Evolutionary conservation across 37 sponge, comb jelly and placozoan genomes (phyloP).

Genomic region (Aplysina aerophoba): DNA sequence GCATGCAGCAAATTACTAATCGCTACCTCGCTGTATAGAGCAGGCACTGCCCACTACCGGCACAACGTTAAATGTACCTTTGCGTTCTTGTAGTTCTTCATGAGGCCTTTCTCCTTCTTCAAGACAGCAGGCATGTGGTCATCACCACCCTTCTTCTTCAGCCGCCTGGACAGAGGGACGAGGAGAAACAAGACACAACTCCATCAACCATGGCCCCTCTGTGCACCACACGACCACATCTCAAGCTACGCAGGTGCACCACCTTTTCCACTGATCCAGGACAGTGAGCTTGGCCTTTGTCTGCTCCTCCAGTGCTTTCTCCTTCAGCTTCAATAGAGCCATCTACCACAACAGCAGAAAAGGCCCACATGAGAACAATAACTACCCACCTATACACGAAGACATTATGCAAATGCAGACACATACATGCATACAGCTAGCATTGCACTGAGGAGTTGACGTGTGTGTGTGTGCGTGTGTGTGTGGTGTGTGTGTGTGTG

Average conservation of each 20-base stretch:
- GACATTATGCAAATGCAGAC: not conserved
- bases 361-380: no score
- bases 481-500: no score
- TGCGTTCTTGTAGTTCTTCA: constrained; percentile 67
- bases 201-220: not conserved
- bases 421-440: not conserved
- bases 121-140: constrained; percentile 85
- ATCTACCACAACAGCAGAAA: not conserved
- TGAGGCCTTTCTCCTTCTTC: constrained; percentile 68
- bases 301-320: constrained; percentile 77
- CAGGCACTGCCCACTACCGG: no score
- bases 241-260: no score
- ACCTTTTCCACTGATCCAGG: constrained; percentile 43
- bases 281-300: constrained; percentile 43
- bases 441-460: not conserved
- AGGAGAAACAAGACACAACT: not conserved
- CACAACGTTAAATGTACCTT: constrained; percentile 34
- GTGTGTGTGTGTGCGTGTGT: no score
- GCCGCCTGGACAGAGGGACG: constrained; percentile 2
- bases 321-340: constrained; percentile 81
- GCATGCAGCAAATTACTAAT: no score
- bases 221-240: no score
- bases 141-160: constrained; percentile 81
- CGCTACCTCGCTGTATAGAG: no score
- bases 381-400: not conserved